Base-by-base conservation (phyloP, 2,888 invertebrate species). In the Cerastoderma edule region DNA sequence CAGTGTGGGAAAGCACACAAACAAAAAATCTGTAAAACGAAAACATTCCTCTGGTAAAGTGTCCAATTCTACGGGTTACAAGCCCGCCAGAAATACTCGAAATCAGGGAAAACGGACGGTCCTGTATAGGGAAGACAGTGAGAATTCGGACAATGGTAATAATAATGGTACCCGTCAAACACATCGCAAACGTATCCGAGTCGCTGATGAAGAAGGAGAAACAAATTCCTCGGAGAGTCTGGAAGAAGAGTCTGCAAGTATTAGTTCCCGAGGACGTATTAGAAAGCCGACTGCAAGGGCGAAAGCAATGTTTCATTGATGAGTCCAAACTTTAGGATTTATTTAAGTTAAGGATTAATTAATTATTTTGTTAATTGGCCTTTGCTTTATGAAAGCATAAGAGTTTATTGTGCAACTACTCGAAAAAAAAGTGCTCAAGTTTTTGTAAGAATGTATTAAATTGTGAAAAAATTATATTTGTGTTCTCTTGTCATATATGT, bases 191-290 rank as follows among this genome's bases (percentile, higher is more conserved):
- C 32, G 28, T 2, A 28, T 22, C 1, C 16, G 30, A 33, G 8
- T 22, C 33, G n/a, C 19, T 5, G 57, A 57, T 8, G 57, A 57
- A 6, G 35, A 35, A 13, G 28, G 22, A 19, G 30, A 30, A 57
- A 30, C 66, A 75, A 8, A 56, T 30, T 32, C 16, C 30, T 33
- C 57, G 19, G 57, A 33, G 8, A 57, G 57, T n/a, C 57, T 16
- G 33, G 57, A 57, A n/a, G n/a, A n/a, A n/a, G 22, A 35, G 5
- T 33, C 57, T 33, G 57, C 35, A 16, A 50, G 82, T 86, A 95
- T 96, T 39, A 96, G 96, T 91, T 97, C 97, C 87, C 94, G 97
- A 67, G 97, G 98, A 2, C 95, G 97, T 53, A 95, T 97, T 71
- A 94, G 97, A 67, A 96, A 96, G 92, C 95, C 97, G 86, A 97